Percentiles rank a stretch among this genome's conserved stretches.
Conservation (phyloP, 2,113 vertebrate genomes). For the Alexandromys fortis region DNA sequence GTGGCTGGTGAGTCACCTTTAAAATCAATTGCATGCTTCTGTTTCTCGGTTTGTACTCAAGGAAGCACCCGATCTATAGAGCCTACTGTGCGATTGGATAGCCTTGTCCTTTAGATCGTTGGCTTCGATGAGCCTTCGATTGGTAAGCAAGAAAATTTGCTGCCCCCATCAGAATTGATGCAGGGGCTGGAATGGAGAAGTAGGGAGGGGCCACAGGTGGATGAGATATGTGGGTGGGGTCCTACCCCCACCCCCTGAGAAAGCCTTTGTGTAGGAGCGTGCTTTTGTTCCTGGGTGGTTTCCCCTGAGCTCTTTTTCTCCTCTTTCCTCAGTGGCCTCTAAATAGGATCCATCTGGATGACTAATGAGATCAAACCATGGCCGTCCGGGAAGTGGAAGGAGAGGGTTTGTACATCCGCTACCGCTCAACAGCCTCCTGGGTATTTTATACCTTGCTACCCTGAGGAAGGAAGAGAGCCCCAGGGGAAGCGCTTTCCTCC, state of each 20-base stretch:
- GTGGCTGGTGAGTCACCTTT: neutral
- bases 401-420: neutral
- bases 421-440: neutral
- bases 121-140: neutral
- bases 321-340: neutral
- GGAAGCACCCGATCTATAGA: neutral
- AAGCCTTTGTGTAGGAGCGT: rapidly evolving
- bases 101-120: neutral
- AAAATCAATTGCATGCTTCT: neutral
- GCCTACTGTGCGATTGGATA: neutral
- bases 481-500: neutral
- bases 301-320: neutral
- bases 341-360: neutral
- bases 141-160: neutral
- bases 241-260: too few species aligned
- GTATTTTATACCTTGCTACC: neutral
- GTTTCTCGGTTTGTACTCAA: neutral
- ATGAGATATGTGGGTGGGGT: neutral
- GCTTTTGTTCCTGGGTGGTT: too few species aligned
- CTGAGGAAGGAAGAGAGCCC: neutral
- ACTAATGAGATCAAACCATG: neutral
- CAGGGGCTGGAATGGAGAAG: neutral
- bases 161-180: neutral
- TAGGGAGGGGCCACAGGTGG: neutral
- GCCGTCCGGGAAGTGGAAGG: neutral